These are phyloP conservation scores for Vesta saturnalis DNA, from an alignment of 2,888 invertebrate species.

Conservation along the genomic window DNA sequence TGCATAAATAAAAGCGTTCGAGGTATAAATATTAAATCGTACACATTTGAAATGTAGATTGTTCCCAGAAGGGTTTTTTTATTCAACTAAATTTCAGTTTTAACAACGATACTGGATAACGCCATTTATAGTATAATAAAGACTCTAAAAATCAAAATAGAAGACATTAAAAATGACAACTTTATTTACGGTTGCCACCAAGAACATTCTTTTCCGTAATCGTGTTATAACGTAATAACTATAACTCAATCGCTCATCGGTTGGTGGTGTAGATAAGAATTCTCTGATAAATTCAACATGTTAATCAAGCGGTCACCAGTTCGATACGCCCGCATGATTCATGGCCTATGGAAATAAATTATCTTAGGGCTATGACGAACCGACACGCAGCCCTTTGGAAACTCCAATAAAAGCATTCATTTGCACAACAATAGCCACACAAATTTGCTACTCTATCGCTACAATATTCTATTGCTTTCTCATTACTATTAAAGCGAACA, in stretches of 20 bases:
- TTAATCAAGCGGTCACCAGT: constrained; percentile 52
- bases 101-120: neutral
- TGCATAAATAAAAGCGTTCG: constrained; percentile 23
- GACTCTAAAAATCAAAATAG: neutral
- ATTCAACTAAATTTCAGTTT: constrained; percentile 5
- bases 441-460: constrained; percentile 57
- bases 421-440: constrained; percentile 61
- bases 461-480: constrained; percentile 38
- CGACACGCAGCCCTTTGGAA: constrained; percentile 56
- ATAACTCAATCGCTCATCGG: constrained; percentile 48
- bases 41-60: constrained; percentile 26
- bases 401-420: constrained; percentile 60
- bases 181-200: constrained; percentile 15
- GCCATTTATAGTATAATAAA: neutral
- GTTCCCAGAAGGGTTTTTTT: constrained; percentile 10
- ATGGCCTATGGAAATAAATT: constrained; percentile 57
- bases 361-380: constrained; percentile 56
- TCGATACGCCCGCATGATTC: constrained; percentile 48
- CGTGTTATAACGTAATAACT: constrained; percentile 45
- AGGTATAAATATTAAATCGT: constrained; percentile 24
- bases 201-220: constrained; percentile 28
- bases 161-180: constrained; percentile 11
- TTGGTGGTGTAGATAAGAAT: constrained; percentile 48
- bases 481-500: constrained; percentile 31
- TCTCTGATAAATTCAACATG: constrained; percentile 51